These are phyloP conservation scores for Corydoras sp. DNA, from an alignment of 2,113 vertebrate species.

Conservation along the genomic window DNA sequence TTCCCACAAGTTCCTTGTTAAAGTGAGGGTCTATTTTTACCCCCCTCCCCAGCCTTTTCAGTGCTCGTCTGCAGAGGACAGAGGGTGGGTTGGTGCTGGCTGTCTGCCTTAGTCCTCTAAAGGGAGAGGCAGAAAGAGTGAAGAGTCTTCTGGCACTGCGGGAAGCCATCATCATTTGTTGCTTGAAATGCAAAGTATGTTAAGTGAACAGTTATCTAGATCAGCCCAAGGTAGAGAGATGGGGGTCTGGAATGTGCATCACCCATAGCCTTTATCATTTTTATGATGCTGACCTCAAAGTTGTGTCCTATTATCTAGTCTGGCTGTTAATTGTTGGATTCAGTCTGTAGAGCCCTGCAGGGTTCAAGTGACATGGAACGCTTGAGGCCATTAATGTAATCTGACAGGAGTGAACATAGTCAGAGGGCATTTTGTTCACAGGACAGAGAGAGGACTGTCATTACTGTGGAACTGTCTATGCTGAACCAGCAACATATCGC, in stretches of 20 bases:
- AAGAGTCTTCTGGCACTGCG: slow-evolving; percentile 40
- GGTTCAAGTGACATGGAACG: slow-evolving; percentile 34
- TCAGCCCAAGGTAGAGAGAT: slow-evolving; percentile 8
- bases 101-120: slow-evolving; percentile 2
- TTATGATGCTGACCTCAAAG: not conserved
- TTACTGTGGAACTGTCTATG: slow-evolving; percentile 13
- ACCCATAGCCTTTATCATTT: not conserved
- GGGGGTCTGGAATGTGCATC: slow-evolving; percentile 26
- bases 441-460: slow-evolving; percentile 54
- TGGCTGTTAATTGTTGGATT: slow-evolving; percentile 31
- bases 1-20: slow-evolving; percentile 54
- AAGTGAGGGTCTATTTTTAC: slow-evolving; percentile 62
- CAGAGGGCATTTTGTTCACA: slow-evolving; percentile 58
- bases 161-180: slow-evolving; percentile 36
- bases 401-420: slow-evolving; percentile 65
- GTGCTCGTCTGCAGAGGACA: slow-evolving; percentile 2
- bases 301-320: slow-evolving; percentile 17
- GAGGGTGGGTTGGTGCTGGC: slow-evolving; percentile 22
- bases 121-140: not conserved
- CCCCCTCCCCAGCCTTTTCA: slow-evolving; percentile 44
- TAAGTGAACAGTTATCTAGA: slow-evolving; percentile 25
- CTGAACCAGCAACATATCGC: slow-evolving; percentile 8
- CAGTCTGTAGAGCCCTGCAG: slow-evolving; percentile 20
- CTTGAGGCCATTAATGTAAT: slow-evolving; percentile 51
- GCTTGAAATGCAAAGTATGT: slow-evolving; percentile 39